A percentile compares a stretch with the other conserved stretches of the same genome.
These are phyloP conservation scores for Phrynocephalus vlangalii DNA, from an alignment of 2,797 vertebrate genomes.

Conservation along the genomic window DNA sequence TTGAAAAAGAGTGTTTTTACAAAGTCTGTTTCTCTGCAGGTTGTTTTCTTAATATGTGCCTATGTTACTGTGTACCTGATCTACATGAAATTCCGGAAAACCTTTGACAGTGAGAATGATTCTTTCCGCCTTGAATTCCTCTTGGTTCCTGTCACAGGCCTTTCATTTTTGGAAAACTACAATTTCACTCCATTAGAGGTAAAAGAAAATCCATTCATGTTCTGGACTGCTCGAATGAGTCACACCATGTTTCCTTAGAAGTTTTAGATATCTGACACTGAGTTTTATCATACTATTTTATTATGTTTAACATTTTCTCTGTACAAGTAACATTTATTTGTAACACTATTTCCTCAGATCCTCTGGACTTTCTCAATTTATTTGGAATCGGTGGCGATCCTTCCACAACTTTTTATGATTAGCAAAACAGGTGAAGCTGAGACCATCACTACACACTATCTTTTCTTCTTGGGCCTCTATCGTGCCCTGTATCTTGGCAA, in stretches of 20 bases:
- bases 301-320: not conserved
- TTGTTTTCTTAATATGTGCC: slow-evolving; percentile 91
- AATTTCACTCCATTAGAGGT: slow-evolving; percentile 92
- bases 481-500: slow-evolving; percentile 93
- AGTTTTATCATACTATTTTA: not conserved
- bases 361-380: slow-evolving; percentile 98
- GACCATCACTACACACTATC: slow-evolving; percentile 95
- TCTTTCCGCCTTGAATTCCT: slow-evolving; percentile 94
- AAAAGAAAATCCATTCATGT: slow-evolving; percentile 48
- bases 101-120: slow-evolving; percentile 88
- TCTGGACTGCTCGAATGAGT: not conserved
- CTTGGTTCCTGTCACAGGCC: slow-evolving; percentile 89
- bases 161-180: slow-evolving; percentile 95
- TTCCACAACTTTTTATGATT: slow-evolving; percentile 98
- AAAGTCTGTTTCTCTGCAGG: slow-evolving; percentile 72
- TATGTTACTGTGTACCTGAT: slow-evolving; percentile 93
- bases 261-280: not conserved
- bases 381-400: slow-evolving; percentile 93
- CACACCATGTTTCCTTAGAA: slow-evolving; percentile 20
- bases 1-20: not conserved
- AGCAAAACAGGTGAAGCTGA: slow-evolving; percentile 94
- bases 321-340: not conserved
- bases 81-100: slow-evolving; percentile 88
- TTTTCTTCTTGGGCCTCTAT: slow-evolving; percentile 96
- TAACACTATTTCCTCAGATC: slow-evolving; percentile 78